phyloP scores from a whole-genome alignment of 2,797 vertebrate genomes.

The Phoebastria nigripes region DNA sequence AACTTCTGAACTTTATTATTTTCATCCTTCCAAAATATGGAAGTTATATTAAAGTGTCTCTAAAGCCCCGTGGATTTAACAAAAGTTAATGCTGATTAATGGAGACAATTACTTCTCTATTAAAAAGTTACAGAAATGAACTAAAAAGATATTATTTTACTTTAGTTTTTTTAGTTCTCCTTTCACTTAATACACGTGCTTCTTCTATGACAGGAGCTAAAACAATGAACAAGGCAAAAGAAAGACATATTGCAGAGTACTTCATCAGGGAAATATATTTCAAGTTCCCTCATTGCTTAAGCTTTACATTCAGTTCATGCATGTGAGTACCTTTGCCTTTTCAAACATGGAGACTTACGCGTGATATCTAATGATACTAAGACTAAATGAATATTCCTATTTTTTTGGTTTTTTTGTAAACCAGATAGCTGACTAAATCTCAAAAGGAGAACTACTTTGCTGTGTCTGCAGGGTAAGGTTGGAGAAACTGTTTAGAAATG shows the following conservation, averaged over 20 bases:
- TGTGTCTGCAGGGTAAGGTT: not conserved
- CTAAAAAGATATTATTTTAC: not conserved
- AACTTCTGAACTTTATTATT: not conserved
- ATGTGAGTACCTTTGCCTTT: not conserved
- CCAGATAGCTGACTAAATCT: not conserved
- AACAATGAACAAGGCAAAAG: not conserved
- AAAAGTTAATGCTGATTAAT: conserved; percentile 17
- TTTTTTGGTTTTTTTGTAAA: not conserved
- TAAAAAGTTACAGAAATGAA: conserved; percentile 9
- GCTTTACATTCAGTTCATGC: not conserved
- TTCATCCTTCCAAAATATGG: not conserved
- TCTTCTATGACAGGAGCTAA: not conserved
- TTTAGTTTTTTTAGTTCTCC: not conserved
- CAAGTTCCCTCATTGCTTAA: not conserved
- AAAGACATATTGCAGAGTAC: not conserved
- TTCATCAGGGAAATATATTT: not conserved
- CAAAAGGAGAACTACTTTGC: not conserved
- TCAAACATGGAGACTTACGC: not conserved
- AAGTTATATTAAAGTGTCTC: not conserved
- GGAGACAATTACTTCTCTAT: conserved; percentile 9
- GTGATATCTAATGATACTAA: not conserved
- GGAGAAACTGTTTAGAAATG: not conserved
- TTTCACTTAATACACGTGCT: not conserved
- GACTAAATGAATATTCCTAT: not conserved
- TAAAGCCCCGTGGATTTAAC: conserved; percentile 1